phyloP scores from a whole-genome alignment of 2,797 vertebrate genomes.

The Pristis pectinata region DNA sequence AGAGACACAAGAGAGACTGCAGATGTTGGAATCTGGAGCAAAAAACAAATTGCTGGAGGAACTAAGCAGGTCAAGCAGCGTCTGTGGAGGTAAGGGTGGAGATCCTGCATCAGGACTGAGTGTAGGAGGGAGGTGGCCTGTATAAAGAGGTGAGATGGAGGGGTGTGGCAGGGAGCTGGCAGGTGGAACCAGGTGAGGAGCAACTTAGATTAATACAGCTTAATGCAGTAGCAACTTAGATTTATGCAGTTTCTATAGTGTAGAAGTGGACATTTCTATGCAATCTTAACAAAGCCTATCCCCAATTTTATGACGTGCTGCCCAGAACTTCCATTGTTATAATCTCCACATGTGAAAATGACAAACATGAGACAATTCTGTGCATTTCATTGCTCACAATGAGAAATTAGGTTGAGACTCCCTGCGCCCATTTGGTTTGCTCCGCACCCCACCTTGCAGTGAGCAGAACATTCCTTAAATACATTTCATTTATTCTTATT shows the following conservation, averaged over 20 bases:
- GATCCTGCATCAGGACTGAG: too few relatives aligned
- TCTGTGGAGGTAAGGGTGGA: too few relatives aligned
- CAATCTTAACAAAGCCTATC: background rate
- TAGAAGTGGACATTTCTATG: background rate
- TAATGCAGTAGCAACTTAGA: background rate
- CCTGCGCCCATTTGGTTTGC: background rate
- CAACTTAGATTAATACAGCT: too few relatives aligned
- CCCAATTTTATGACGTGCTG: background rate
- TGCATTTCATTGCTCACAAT: background rate
- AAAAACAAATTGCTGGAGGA: too few relatives aligned
- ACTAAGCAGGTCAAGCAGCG: too few relatives aligned
- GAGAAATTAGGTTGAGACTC: background rate
- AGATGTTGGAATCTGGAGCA: too few relatives aligned
- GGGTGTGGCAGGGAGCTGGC: too few relatives aligned
- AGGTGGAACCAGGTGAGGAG: too few relatives aligned
- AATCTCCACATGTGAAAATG: background rate
- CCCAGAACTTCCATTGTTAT: background rate
- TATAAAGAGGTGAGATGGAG: too few relatives aligned
- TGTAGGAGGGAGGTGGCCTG: too few relatives aligned
- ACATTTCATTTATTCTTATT: background rate
- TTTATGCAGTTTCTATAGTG: background rate
- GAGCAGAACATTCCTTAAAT: background rate
- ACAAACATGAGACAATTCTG: background rate
- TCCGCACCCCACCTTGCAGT: background rate
- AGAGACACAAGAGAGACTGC: too few relatives aligned